Evolutionary conservation across 92 coral and sea anemone genomes (phyloP).

Genomic region (Montipora capitata): DNA sequence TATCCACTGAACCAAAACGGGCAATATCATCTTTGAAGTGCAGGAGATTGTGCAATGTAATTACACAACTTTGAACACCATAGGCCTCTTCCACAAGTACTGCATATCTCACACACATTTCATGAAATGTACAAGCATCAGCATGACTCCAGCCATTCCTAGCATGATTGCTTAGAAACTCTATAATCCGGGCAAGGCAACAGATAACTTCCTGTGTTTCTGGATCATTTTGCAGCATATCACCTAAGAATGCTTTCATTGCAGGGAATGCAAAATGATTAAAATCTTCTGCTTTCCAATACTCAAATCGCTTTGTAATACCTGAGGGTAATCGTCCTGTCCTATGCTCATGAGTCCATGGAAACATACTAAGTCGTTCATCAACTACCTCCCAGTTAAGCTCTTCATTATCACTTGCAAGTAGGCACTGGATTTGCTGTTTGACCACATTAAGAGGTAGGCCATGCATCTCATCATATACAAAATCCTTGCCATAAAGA

Average conservation of each 20-base stretch:
- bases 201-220: slow-evolving; percentile 41
- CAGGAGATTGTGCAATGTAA: slow-evolving; percentile 75
- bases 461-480: slow-evolving; percentile 79
- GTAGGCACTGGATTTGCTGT: slow-evolving; percentile 48
- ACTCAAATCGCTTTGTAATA: slow-evolving; percentile 56
- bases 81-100: slow-evolving; percentile 62
- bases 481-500: slow-evolving; percentile 67
- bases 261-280: slow-evolving; percentile 76
- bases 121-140: slow-evolving; percentile 64
- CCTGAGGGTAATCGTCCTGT: slow-evolving; percentile 56
- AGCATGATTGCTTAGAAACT: slow-evolving; percentile 67
- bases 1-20: slow-evolving; percentile 70
- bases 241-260: slow-evolving; percentile 53
- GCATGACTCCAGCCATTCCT: slow-evolving; percentile 72
- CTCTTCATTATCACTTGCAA: slow-evolving; percentile 46
- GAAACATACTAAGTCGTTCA: slow-evolving; percentile 56
- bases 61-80: slow-evolving; percentile 58
- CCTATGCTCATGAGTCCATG: slow-evolving; percentile 77
- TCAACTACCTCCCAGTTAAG: slow-evolving; percentile 73
- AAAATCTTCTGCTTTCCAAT: slow-evolving; percentile 79
- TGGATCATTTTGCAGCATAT: slow-evolving; percentile 45
- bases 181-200: slow-evolving; percentile 74
- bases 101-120: slow-evolving; percentile 67
- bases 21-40: slow-evolving; percentile 68
- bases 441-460: slow-evolving; percentile 74